These are phyloP conservation scores for Amphibalanus amphitrite DNA, from an alignment of 1,140 invertebrate species.

Conservation along the genomic window DNA sequence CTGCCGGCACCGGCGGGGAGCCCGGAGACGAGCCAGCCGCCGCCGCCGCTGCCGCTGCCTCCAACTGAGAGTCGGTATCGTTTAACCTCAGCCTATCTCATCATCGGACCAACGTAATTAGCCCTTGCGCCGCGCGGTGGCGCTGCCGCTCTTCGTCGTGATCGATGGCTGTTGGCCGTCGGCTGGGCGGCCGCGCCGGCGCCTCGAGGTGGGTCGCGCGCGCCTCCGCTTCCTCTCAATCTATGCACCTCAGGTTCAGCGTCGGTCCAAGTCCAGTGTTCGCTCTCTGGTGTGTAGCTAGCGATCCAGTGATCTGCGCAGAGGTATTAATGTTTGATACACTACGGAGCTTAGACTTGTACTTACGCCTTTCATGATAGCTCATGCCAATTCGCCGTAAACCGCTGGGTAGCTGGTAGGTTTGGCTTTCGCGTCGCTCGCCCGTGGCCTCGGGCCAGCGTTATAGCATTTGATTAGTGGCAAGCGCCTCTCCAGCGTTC, in stretches of 20 bases:
- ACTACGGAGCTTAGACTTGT: conserved; percentile 1
- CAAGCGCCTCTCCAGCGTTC: not conserved
- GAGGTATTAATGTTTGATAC: not conserved
- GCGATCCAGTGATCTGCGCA: not conserved
- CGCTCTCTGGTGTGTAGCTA: not conserved
- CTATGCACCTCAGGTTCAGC: not conserved
- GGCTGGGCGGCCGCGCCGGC: no score
- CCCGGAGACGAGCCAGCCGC: no score
- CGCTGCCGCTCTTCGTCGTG: not conserved
- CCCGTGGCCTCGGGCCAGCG: no score
- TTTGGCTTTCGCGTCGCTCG: not conserved
- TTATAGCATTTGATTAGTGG: not conserved
- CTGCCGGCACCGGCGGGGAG: no score
- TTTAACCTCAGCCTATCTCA: not conserved
- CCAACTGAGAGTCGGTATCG: not conserved
- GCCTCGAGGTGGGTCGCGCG: not conserved
- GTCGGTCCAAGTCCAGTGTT: not conserved
- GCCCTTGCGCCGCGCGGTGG: not conserved
- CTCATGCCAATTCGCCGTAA: not conserved
- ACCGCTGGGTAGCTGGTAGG: not conserved
- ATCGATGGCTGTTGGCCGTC: not conserved
- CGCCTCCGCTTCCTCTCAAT: not conserved
- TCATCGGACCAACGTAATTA: not conserved
- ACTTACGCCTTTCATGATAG: conserved; percentile 1
- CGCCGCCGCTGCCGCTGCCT: no score